Evolutionary conservation across 2,888 invertebrate genomes (phyloP), one percentile per base, ranked within the genome.

Genomic region (Cephus pulcher): DNA sequence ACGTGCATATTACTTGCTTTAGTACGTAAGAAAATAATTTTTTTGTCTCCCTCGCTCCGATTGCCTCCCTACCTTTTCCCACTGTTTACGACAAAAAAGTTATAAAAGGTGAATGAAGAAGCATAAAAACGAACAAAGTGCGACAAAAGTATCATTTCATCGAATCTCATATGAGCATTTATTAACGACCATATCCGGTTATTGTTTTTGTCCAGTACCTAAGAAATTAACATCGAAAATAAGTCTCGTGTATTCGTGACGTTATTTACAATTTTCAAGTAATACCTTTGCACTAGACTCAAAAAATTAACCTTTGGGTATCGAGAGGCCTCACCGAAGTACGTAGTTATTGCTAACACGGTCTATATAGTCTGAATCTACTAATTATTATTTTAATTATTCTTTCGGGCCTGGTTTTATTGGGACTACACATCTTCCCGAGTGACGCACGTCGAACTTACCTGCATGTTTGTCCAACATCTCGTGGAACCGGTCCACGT

Each of bases 391-490:
- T 23, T 56, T 56, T 1, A 56, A 56, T 23, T 56, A 23, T 2
- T 56, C 56, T 1, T 23, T 6, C 2, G 23, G 9, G 23, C 23
- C 23, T 9, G 23, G 2, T 23, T 56, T 56, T 0, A 56, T 56
- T 56, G 2, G 9, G 23, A 23, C 9, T 23, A 23, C 23, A 23
- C 9, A 56, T 56, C 23, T 6, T 23, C 23, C 23, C 23, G 56
- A 2, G 9, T 56, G 71, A 34, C 71, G 71, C 71, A 33, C 32
- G 32, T 71, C 56, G 56, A n/a, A 93, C 95, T 95, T 92, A 97
- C 97, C 97, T 93, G 96, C 95, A 93, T 96, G 94, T 94, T 95
- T 95, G 92, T 96, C 95, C 94, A 97, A 94, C 92, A 95, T 95
- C 92, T 94, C 94, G 92, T 96, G 95, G 93, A 97, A 95, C 92